phyloP scores from a whole-genome alignment of 2,113 vertebrate species.

The Pseudorhombus dupliciocellatus region DNA sequence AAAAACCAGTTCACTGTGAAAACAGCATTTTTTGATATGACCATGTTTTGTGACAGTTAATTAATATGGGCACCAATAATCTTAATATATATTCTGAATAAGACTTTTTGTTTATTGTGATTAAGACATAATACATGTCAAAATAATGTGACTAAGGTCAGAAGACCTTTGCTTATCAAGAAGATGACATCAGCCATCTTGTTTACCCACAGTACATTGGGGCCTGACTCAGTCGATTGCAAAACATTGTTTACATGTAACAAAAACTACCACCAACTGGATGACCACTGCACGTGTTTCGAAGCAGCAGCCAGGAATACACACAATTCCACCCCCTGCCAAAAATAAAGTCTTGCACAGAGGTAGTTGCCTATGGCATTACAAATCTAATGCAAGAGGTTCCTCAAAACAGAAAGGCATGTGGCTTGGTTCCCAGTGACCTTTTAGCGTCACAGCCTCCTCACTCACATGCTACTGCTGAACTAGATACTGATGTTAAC shows the following conservation, averaged over 20 bases:
- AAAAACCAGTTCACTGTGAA: constrained; percentile 28
- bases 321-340: constrained; percentile 22
- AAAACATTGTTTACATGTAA: constrained; percentile 50
- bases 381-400: constrained; percentile 30
- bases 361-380: constrained; percentile 32
- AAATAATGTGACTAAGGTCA: no score
- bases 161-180: no score
- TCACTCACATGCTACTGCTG: constrained; percentile 52
- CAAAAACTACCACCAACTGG: constrained; percentile 9
- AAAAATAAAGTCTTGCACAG: constrained; percentile 56
- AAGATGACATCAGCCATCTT: not conserved
- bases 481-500: constrained; percentile 26
- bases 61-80: not conserved
- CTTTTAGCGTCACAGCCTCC: constrained; percentile 56
- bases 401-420: constrained; percentile 74
- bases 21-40: not conserved
- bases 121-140: no score
- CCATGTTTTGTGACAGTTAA: not conserved
- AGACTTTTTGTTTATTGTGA: not conserved
- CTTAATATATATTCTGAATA: not conserved
- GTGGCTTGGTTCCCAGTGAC: constrained; percentile 47
- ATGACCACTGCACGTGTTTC: constrained; percentile 11
- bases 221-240: constrained; percentile 21
- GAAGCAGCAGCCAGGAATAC: constrained; percentile 37
- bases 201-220: not conserved